Conservation (phyloP, 2,797 vertebrate species). For the Steatocranus sp. region DNA sequence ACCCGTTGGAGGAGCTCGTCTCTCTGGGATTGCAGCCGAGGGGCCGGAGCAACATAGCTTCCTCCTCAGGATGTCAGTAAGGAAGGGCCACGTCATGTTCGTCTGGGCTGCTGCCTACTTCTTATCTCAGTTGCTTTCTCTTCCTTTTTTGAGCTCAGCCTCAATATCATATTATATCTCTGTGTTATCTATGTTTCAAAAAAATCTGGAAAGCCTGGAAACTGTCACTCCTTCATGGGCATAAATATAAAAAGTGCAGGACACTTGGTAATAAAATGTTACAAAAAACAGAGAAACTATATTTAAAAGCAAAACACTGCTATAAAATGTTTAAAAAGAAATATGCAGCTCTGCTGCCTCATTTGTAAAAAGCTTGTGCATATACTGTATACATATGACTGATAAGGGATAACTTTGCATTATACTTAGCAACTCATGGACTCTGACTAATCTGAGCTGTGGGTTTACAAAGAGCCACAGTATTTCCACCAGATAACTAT, state of each 20-base stretch:
- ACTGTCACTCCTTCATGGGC: not conserved
- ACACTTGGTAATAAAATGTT: not conserved
- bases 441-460: not conserved
- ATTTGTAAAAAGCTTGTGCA: not conserved
- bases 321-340: not conserved
- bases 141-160: conserved; percentile 25
- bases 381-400: not conserved
- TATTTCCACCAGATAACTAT: not conserved
- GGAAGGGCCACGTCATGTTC: conserved; percentile 70
- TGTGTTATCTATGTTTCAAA: conserved; percentile 11
- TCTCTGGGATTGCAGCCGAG: conserved; percentile 46
- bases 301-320: not conserved
- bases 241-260: not conserved
- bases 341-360: not conserved
- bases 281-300: not conserved
- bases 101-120: conserved; percentile 63
- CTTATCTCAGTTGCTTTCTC: conserved; percentile 51
- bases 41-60: conserved; percentile 59
- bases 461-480: not conserved
- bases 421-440: not conserved
- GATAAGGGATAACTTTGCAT: not conserved
- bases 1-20: conserved; percentile 35
- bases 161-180: conserved; percentile 22
- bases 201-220: conserved; percentile 8
- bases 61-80: conserved; percentile 73